Evolutionary conservation across 2,113 vertebrate genomes (phyloP).

Genomic region (Edolisoma coerulescens): DNA sequence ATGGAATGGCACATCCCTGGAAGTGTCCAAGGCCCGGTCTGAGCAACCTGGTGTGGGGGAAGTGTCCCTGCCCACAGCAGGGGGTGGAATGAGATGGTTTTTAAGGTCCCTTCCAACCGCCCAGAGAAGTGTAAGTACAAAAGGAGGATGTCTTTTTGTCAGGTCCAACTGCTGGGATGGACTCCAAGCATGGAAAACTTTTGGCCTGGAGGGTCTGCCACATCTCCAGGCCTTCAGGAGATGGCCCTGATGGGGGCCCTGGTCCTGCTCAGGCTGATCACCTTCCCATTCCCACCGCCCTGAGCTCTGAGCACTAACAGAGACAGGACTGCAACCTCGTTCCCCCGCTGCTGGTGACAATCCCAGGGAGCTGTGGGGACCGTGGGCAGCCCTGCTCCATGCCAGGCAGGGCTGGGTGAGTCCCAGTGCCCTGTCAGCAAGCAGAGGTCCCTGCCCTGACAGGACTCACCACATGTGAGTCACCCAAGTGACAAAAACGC

Average conservation of each 20-base stretch:
- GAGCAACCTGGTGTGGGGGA: background rate
- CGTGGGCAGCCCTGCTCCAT: background rate
- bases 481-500: background rate
- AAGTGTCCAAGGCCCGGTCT: background rate
- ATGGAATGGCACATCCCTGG: background rate
- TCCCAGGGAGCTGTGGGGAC: background rate
- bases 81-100: background rate
- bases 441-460: background rate
- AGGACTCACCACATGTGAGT: background rate
- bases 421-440: background rate
- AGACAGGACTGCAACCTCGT: background rate
- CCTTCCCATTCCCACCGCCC: fast-evolving
- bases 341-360: fast-evolving
- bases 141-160: background rate
- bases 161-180: background rate
- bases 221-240: background rate
- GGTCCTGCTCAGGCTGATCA: background rate
- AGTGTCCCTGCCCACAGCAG: background rate
- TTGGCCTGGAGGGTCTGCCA: background rate
- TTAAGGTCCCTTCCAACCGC: background rate
- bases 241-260: background rate
- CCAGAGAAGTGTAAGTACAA: background rate
- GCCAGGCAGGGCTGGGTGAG: background rate
- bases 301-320: background rate
- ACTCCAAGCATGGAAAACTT: background rate